Evolutionary conservation across 2,797 vertebrate species (phyloP), one percentile per base, ranked within the genome.

Genomic region (Gambelia wislizenii): DNA sequence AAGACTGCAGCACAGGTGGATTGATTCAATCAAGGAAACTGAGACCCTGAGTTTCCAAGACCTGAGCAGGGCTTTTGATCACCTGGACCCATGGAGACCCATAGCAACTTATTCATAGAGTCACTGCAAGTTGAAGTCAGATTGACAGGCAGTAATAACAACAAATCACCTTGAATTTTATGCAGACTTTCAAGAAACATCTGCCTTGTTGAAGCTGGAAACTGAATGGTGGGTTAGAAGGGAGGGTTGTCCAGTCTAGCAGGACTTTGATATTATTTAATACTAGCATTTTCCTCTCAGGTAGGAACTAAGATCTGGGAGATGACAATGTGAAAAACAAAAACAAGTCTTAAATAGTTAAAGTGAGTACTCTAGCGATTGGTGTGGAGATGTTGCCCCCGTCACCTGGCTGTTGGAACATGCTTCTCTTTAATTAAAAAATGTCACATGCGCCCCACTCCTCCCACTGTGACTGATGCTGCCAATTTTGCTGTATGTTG

Each of bases 401-500:
- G 90, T 93, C 87, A 91, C 87, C 88, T 91, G 84, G 87, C 91
- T 95, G 96, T 94, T 95, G 80, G 94, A 85, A 22, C 93, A 92
- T 0, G 70, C 82, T 90, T 91, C 83, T 91, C 92, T 89, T 89
- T 96, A 96, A 98, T 98, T 97, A 76, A 97, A 95, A 90, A 96
- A 95, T 93, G 95, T 97, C 96, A 93, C 64, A 95, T 88, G 3
- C 86, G 91, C 81, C 92, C 93, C 86, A 42, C 47, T 14, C 86
- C 67, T 56, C 89, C 90, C 4, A 3, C 4, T 18, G 85, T 95
- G 97, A 96, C 92, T 88, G 96, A 92, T 0, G 30, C 93, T 91
- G 95, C 95, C 97, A 91, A 85, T 89, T 93, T 74, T 82, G 92
- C 92, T 76, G 94, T 2, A 93, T 95, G 91, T 95, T 7, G 56